These are phyloP conservation scores for Macrostomum lignano DNA, from an alignment of 1,140 invertebrate genomes.

Conservation along the genomic window DNA sequence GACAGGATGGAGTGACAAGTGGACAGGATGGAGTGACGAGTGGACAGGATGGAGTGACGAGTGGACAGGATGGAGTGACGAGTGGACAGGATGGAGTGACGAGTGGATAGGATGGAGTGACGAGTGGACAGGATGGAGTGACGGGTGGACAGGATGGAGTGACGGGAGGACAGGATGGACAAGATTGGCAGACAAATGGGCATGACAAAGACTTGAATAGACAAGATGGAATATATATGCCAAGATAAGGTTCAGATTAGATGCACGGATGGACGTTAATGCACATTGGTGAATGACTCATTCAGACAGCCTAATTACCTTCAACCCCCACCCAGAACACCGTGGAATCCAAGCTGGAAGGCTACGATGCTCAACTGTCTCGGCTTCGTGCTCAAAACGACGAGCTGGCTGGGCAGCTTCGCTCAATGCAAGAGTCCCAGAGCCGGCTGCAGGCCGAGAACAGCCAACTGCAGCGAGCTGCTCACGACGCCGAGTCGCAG, in stretches of 20 bases:
- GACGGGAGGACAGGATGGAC: too few relatives aligned
- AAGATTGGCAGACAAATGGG: too few relatives aligned
- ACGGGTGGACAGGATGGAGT: too few relatives aligned
- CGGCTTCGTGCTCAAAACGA: conserved; percentile 21
- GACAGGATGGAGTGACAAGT: conserved; percentile 19
- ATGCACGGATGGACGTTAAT: too few relatives aligned
- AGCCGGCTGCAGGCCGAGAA: conserved; percentile 24
- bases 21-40: conserved; percentile 17
- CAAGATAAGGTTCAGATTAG: too few relatives aligned
- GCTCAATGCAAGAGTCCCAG: conserved; percentile 17
- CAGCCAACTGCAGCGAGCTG: conserved; percentile 23
- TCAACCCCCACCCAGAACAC: too few relatives aligned
- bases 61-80: conserved; percentile 23
- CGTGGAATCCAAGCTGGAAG: conserved; percentile 19
- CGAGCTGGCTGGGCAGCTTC: conserved; percentile 21
- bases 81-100: conserved; percentile 21
- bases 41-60: conserved; percentile 16
- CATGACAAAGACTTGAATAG: too few relatives aligned
- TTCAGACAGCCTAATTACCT: too few relatives aligned
- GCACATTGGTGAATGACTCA: too few relatives aligned
- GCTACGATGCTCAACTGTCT: conserved; percentile 14
- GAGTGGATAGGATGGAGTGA: conserved; percentile 15
- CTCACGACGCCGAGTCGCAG: conserved; percentile 24
- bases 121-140: too few relatives aligned
- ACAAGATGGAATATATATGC: too few relatives aligned